Base-by-base conservation (phyloP, 2,113 vertebrate genomes). In the Piprites chloris region DNA sequence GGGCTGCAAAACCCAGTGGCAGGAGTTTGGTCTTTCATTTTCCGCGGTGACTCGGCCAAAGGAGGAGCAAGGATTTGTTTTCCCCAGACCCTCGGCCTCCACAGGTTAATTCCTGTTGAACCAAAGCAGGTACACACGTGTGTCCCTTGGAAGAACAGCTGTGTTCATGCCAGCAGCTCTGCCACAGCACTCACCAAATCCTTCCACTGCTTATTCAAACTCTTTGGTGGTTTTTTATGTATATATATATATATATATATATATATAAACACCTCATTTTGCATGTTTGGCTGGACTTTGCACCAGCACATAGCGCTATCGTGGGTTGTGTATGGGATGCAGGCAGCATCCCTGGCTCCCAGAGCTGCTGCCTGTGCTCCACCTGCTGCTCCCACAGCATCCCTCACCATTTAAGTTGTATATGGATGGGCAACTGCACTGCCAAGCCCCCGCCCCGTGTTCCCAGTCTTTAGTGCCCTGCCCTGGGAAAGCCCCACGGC, bases 71-170 rank as follows among this genome's bases (percentile, higher is more conserved):
- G 47, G 50, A 23, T 78, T 52, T 66, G 23, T 35, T 81, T 44
- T 69, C 14, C 20, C 22, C 55, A 26, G 32, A 17, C 14, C 13
- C 59, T 74, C 44, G 12, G 49, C 50, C 14, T 85, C 23, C 47
- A 37, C 61, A 67, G 0, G 21, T 76, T 21, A 41, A 58, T 84
- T 58, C 33, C 49, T 42, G 32, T 26, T 35, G 46, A 37, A 9
- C 33, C 41, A 44, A 73, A 86, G 33, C 35, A 9, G 9, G 35
- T 3, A 2, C 2, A 5, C 1, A 1, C 4, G 1, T 2, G 2
- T 11, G 8, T 35, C 59, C 76, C 42, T 35, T 4, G 17, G 72
- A 44, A 66, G 44, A 79, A 5, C 50, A 62, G 74, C 85, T 53
- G 52, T 16, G 66, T 59, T 46, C 9, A 0, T 2, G 19, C 52